These are phyloP conservation scores for Sericinus montela DNA, from an alignment of 2,888 invertebrate species.

Conservation along the genomic window DNA sequence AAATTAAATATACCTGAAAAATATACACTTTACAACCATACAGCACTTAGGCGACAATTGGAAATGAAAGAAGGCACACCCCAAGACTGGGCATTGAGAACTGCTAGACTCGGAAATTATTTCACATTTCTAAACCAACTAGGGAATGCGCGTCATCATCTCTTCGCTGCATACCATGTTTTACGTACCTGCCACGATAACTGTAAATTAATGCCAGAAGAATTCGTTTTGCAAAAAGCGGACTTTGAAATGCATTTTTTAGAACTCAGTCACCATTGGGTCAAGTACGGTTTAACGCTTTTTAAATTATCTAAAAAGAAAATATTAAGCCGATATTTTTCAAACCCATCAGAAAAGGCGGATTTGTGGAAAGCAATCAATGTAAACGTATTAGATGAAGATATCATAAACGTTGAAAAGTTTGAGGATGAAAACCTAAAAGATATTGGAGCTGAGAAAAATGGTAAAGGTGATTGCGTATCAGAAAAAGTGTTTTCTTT, in stretches of 20 bases:
- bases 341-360: slow-evolving; percentile 42
- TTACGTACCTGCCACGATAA: slow-evolving; percentile 76
- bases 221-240: slow-evolving; percentile 58
- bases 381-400: slow-evolving; percentile 34
- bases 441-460: slow-evolving; percentile 53
- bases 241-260: slow-evolving; percentile 66
- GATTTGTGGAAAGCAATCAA: slow-evolving; percentile 65
- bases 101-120: slow-evolving; percentile 75
- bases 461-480: slow-evolving; percentile 48
- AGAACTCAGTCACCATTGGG: slow-evolving; percentile 80
- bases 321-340: slow-evolving; percentile 60
- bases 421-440: slow-evolving; percentile 54
- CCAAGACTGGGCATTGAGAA: slow-evolving; percentile 77
- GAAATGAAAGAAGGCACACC: slow-evolving; percentile 78
- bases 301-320: slow-evolving; percentile 78
- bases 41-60: slow-evolving; percentile 75
- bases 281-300: slow-evolving; percentile 79
- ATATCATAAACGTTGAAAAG: slow-evolving; percentile 32
- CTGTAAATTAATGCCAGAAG: slow-evolving; percentile 65
- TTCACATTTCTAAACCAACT: slow-evolving; percentile 65
- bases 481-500: slow-evolving; percentile 49
- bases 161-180: slow-evolving; percentile 80
- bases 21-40: slow-evolving; percentile 77
- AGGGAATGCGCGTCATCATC: slow-evolving; percentile 81
- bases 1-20: slow-evolving; percentile 73